Evolutionary conservation across 2,888 invertebrate genomes (phyloP).

Genomic region (Branchellion lobata): DNA sequence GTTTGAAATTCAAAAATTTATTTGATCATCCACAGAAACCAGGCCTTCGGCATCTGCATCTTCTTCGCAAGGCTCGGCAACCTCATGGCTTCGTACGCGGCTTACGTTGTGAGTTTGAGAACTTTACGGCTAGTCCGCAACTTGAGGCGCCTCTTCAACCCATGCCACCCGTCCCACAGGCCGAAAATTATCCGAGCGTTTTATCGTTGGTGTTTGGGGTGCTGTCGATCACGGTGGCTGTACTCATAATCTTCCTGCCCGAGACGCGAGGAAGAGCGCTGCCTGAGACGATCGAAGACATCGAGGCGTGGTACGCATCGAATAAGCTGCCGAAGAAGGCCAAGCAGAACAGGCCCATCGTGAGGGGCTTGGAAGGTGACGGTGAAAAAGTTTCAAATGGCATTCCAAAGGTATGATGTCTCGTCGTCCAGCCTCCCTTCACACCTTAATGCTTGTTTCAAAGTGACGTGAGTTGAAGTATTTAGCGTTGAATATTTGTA

Average conservation of each 20-base stretch:
- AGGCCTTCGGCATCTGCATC: constrained; percentile 57
- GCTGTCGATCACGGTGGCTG: constrained; percentile 51
- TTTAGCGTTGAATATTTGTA: no score
- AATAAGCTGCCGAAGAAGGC: background rate
- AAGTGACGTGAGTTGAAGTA: no score
- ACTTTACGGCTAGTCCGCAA: no score
- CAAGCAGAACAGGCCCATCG: background rate
- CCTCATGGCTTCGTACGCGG: constrained; percentile 58
- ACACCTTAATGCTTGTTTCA: no score
- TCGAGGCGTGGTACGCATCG: constrained; percentile 49
- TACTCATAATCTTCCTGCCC: constrained; percentile 52
- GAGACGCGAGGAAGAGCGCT: constrained; percentile 53
- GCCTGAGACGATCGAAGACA: constrained; percentile 55
- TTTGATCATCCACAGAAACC: constrained; percentile 54
- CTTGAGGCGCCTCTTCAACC: background rate
- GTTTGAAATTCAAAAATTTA: background rate
- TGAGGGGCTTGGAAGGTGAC: background rate
- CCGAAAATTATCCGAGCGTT: constrained; percentile 47
- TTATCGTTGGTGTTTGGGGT: constrained; percentile 52
- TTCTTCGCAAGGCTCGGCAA: constrained; percentile 59
- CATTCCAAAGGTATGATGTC: background rate
- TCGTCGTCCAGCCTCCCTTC: no score
- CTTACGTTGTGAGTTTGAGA: constrained; percentile 58
- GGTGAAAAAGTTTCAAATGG: background rate
- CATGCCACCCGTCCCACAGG: background rate